Evolutionary conservation across 2,888 invertebrate genomes (phyloP), one percentile per base, ranked within the genome.

Genomic region (Drosophila colorata): DNA sequence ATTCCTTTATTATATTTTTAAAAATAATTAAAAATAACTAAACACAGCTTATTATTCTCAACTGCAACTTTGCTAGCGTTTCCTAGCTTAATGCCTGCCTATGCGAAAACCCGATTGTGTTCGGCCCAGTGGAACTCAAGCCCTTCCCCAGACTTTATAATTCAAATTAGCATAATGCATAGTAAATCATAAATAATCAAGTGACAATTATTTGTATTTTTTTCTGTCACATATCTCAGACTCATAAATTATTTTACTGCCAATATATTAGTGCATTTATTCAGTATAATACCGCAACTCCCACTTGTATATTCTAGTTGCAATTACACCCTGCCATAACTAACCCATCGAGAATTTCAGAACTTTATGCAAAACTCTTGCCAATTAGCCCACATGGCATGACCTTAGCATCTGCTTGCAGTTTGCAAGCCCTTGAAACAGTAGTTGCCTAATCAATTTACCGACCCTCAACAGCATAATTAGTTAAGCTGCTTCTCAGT

Each of bases 391-490:
- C 31, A 46, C 37, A 40, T 55, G 40, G 2, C 1, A 9, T 51
- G 73, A 55, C 79, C 74, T 69, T 69, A 31, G 52, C 37, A 63
- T 38, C 38, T 40, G 61, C 28, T 43, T 35, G 49, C 46, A 47
- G 14, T 57, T 51, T 20, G 38, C 61, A 40, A 60, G 59, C 49
- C 46, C 43, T 48, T 41, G 44, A 56, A 63, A 43, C 57, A 74
- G 49, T 59, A 28, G 28, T 28, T 67, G 57, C 20, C 53, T 55
- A 81, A 72, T 71, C 66, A 75, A 74, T 75, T 70, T 33, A 23
- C 20, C 37, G 59, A 55, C 69, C 59, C 68, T 64, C 66, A 55
- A 48, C 40, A 52, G 47, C 43, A 49, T 68, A 77, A 80, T 86
- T 82, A 86, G 66, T 60, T 74, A 73, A 60, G 61, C 53, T 49